Conservation (phyloP, 2,113 vertebrate species). For the Pavo muticus region DNA sequence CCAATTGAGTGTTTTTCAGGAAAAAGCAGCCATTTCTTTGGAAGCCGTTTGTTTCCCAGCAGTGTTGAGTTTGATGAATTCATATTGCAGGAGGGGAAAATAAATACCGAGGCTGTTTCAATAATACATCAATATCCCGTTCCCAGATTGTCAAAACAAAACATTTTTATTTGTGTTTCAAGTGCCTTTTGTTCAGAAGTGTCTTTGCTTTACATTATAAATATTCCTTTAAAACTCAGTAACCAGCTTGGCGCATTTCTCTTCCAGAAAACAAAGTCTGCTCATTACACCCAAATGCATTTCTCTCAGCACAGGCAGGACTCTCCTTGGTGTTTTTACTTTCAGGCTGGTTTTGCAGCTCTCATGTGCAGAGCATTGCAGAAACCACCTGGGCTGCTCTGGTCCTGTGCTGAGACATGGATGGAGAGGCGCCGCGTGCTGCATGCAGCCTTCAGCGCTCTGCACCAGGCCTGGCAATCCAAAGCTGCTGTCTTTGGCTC, state of each 20-base stretch:
- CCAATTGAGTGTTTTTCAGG: not conserved
- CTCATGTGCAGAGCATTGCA: rapidly evolving
- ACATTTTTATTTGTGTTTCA: conserved; percentile 2
- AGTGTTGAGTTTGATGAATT: not conserved
- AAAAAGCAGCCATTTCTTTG: not conserved
- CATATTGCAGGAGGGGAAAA: not conserved
- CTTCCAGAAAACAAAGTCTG: not conserved
- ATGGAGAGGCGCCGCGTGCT: not conserved
- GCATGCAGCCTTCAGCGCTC: not conserved
- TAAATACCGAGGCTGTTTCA: conserved; percentile 11
- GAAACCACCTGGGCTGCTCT: rapidly evolving
- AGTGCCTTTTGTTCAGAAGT: conserved; percentile 28
- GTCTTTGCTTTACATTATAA: conserved; percentile 6
- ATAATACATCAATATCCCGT: conserved; percentile 42
- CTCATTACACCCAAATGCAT: not conserved
- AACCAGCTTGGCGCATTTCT: not conserved
- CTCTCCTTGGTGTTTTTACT: not conserved
- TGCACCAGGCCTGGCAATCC: not conserved
- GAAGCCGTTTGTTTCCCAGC: not conserved
- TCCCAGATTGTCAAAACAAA: conserved; percentile 44
- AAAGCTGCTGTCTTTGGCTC: not conserved
- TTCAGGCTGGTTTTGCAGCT: not conserved
- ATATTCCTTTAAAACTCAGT: conserved; percentile 24
- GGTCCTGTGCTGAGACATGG: not conserved
- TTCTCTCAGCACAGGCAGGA: not conserved